phyloP scores from a whole-genome alignment of 1,140 invertebrate species.

The Drosophila auraria region DNA sequence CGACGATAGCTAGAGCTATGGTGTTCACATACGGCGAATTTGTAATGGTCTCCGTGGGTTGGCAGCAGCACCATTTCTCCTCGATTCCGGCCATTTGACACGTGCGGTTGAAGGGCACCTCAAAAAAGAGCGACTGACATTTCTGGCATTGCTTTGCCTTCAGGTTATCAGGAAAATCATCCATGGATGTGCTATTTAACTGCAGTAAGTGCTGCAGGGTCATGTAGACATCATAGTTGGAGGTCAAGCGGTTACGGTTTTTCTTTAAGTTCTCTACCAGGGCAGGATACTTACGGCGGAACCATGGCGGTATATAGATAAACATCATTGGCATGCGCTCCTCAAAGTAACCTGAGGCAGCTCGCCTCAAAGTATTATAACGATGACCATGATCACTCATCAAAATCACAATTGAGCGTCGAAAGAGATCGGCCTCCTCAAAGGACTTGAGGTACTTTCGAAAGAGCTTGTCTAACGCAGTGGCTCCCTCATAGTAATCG shows the following conservation, averaged over 20 bases:
- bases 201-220: conserved; percentile 85
- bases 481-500: conserved; percentile 89
- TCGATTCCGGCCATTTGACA: conserved; percentile 90
- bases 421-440: conserved; percentile 86
- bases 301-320: conserved; percentile 91
- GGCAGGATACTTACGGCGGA: conserved; percentile 88
- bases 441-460: conserved; percentile 87
- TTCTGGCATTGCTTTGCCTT: conserved; percentile 85
- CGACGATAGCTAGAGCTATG: conserved; percentile 51
- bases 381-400: conserved; percentile 96
- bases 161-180: conserved; percentile 13
- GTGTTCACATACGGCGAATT: background rate
- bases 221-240: conserved; percentile 93
- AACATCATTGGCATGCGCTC: conserved; percentile 94
- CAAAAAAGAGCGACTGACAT: conserved; percentile 89
- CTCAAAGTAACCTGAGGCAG: conserved; percentile 91
- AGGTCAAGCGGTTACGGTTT: conserved; percentile 91
- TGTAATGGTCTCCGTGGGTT: conserved; percentile 82
- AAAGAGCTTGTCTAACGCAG: conserved; percentile 88
- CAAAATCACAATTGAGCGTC: conserved; percentile 91
- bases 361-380: conserved; percentile 90
- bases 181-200: conserved; percentile 33
- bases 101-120: conserved; percentile 88
- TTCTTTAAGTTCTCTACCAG: conserved; percentile 88
- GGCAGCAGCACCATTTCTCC: conserved; percentile 93